Base-by-base conservation (phyloP, 1,140 invertebrate species). In the Drusus annulatus region DNA sequence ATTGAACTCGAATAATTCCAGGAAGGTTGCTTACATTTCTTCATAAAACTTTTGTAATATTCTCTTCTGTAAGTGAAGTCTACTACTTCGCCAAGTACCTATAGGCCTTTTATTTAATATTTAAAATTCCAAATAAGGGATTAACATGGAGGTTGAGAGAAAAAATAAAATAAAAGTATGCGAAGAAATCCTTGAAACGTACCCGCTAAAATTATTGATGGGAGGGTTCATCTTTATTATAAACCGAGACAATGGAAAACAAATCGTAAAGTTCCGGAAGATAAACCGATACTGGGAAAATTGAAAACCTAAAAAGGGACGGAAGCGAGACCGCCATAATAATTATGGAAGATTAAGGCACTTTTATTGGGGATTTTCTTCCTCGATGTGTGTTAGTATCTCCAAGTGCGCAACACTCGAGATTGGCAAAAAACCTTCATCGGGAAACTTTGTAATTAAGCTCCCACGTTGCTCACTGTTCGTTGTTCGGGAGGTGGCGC, bases 291-390 rank as follows among this genome's bases (percentile, higher is more conserved):
- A 4, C 23, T 23, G 56, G 75, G n/a, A 36, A 63, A 77, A 77
- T 50, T 0, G 25, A 62, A 68, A 78, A 36, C 62, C 58, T 51
- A 56, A 78, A 56, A 50, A 51, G 13, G 51, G 58, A 19, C 25
- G 56, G 50, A 65, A 54, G 62, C n/a, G 7, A 51, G 60, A 69
- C 76, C 62, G 36, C 76, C 62, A 56, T 50, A 78, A 78, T 69
- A 78, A 68, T 78, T 78, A 78, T 78, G 31, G 76, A 78, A 68
- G 76, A 63, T 78, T 78, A 68, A 31, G 75, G 56, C 16, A 51
- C 28, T 21, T 71, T 71, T 71, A 52, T 52, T 52, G 16, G 68
- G 68, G 68, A 51, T 52, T 71, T 71, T 71, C 45, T 51, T 71
- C 68, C 36, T 50, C 68, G 25, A 54, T 71, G 45, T 71, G 36